phyloP scores from a whole-genome alignment of 2,797 vertebrate genomes.

The Rhinogobio ventralis region DNA sequence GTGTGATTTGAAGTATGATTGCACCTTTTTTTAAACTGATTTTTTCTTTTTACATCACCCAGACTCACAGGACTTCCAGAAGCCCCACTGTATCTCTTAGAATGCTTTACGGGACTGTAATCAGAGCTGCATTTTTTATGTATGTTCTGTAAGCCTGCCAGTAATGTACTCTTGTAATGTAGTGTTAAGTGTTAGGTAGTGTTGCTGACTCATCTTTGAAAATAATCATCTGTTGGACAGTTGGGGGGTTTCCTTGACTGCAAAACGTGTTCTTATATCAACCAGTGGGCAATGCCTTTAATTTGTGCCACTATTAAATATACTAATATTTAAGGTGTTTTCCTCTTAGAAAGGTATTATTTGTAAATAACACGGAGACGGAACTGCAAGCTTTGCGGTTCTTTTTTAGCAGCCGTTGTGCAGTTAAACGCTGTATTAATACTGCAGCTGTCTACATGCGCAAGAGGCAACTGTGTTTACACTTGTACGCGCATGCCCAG shows the following conservation, averaged over 20 bases:
- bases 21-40: neutral
- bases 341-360: neutral
- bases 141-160: neutral
- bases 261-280: neutral
- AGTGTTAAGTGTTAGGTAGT: neutral
- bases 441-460: too few species aligned
- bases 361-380: neutral
- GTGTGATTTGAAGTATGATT: neutral
- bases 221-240: neutral
- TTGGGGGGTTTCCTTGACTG: conserved; percentile 26
- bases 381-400: too few species aligned
- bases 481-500: too few species aligned
- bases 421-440: too few species aligned
- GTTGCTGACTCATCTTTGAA: conserved; percentile 27
- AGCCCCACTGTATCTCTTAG: neutral
- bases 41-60: neutral
- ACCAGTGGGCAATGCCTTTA: neutral
- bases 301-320: neutral
- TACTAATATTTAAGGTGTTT: conserved; percentile 3
- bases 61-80: neutral
- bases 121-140: neutral
- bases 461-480: too few species aligned
- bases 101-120: neutral
- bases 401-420: too few species aligned
- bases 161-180: neutral